A percentile compares a stretch with the other conserved stretches of the same genome.
Conservation (phyloP, 2,888 invertebrate genomes). For the Pecten maximus region DNA sequence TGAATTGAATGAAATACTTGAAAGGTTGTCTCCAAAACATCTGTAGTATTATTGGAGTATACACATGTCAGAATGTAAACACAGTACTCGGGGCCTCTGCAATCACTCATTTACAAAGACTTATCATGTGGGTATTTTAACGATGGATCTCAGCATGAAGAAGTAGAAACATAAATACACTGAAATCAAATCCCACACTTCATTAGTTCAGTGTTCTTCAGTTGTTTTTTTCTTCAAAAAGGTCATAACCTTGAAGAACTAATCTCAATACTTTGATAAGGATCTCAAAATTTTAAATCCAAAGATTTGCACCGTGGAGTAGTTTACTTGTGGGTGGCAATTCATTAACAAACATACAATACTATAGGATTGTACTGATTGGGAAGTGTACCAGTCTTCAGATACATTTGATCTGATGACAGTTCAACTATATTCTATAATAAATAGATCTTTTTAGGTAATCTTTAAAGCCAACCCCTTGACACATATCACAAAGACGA, state of each 20-base stretch:
- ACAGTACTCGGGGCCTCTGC: no score
- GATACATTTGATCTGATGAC: neutral
- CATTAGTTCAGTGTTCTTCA: neutral
- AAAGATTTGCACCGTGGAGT: neutral
- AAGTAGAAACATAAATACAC: no score
- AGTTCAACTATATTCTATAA: neutral
- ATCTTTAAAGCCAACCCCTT: neutral
- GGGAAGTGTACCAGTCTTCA: neutral
- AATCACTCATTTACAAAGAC: no score
- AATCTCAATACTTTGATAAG: neutral
- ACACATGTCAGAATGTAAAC: no score
- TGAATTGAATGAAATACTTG: no score
- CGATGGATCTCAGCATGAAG: no score
- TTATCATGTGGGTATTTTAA: no score
- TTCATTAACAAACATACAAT: neutral
- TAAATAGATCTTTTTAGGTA: neutral
- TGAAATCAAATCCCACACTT: neutral
- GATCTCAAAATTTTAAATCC: slow-evolving; percentile 25
- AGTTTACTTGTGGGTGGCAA: neutral
- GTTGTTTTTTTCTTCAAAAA: neutral
- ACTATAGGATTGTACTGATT: neutral
- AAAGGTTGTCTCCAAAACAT: no score
- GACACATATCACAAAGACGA: neutral
- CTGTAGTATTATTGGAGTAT: no score
- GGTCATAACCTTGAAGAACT: neutral